These are phyloP conservation scores for Myotis planiceps DNA, from an alignment of 2,797 vertebrate species.

Conservation along the genomic window DNA sequence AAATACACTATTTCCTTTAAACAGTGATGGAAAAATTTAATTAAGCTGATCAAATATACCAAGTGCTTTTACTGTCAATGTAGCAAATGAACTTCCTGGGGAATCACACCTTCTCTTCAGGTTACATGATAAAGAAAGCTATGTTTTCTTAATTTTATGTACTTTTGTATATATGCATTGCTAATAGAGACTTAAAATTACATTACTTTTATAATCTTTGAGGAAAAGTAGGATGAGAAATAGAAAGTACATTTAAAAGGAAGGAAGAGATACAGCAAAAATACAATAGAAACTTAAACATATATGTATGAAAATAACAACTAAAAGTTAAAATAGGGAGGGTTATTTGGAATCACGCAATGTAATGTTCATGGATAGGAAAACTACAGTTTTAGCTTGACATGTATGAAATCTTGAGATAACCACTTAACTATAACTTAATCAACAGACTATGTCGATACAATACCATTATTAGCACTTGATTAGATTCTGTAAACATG, in stretches of 20 bases:
- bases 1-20: neutral
- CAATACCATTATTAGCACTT: neutral
- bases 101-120: neutral
- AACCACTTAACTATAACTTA: neutral
- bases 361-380: neutral
- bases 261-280: constrained; percentile 4
- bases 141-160: neutral
- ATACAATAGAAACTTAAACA: neutral
- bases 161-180: neutral
- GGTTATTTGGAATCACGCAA: neutral
- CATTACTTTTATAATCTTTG: neutral
- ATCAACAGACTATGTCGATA: neutral
- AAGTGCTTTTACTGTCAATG: neutral
- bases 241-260: neutral
- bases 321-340: neutral
- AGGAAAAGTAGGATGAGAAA: neutral
- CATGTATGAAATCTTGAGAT: neutral
- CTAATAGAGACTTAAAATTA: constrained; percentile 2
- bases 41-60: neutral
- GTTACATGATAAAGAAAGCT: neutral
- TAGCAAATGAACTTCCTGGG: neutral
- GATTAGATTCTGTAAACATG: neutral
- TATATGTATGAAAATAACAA: neutral
- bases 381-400: neutral
- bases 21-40: neutral